phyloP scores from a whole-genome alignment of 2,113 vertebrate genomes.

The Sylvia atricapilla region DNA sequence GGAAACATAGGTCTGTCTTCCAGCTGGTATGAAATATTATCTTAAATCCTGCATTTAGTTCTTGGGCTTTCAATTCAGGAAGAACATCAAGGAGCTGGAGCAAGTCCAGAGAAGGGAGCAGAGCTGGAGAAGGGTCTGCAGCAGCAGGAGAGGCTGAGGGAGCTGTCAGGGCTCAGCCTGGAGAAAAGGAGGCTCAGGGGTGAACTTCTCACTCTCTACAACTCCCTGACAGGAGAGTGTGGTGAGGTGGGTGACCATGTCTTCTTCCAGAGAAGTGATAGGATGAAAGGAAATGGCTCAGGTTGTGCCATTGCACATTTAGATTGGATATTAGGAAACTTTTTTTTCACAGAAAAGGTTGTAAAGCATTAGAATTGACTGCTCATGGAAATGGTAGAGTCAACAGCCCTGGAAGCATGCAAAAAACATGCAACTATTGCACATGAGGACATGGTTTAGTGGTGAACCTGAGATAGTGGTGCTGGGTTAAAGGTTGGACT shows the following conservation, averaged over 20 bases:
- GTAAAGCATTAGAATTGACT: neutral
- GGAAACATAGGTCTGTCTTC: neutral
- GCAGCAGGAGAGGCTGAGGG: neutral
- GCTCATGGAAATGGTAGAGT: neutral
- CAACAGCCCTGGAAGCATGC: neutral
- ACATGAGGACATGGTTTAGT: neutral
- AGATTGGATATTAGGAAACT: neutral
- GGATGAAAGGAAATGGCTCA: neutral
- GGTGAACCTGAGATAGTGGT: accelerated
- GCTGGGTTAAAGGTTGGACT: neutral
- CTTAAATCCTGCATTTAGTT: neutral
- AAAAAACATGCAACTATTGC: neutral
- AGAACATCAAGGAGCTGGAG: neutral
- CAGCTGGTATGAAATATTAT: neutral
- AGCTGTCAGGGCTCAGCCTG: neutral
- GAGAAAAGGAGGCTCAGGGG: neutral
- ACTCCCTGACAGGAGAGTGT: neutral
- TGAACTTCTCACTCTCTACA: neutral
- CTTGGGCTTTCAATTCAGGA: neutral
- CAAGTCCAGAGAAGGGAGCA: accelerated
- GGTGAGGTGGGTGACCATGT: neutral
- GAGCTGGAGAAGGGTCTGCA: neutral
- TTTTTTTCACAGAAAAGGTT: neutral
- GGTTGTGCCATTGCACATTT: neutral
- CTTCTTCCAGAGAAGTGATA: neutral